Evolutionary conservation across 2,113 vertebrate species (phyloP).

Genomic region (Thinocorus orbignyianus): DNA sequence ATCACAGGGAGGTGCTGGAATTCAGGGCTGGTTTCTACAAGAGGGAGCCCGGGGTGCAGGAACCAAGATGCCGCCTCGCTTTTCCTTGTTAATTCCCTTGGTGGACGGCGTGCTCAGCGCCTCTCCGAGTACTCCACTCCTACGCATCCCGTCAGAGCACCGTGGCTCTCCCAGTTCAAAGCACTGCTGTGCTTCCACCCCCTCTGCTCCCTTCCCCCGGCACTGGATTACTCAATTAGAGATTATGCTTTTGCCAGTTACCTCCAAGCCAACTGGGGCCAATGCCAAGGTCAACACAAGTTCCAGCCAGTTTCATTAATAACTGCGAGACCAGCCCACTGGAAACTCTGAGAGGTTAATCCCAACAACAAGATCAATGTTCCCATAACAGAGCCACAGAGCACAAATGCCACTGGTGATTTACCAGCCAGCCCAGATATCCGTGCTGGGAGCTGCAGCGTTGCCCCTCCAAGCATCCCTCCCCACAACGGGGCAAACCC

Average conservation of each 20-base stretch:
- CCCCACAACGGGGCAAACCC: fast-evolving
- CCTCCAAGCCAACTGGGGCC: constrained; percentile 70
- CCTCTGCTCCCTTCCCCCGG: constrained; percentile 10
- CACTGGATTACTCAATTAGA: constrained; percentile 57
- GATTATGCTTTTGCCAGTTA: constrained; percentile 59
- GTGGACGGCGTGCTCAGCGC: not conserved
- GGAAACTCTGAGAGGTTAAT: constrained; percentile 73
- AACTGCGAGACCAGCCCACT: constrained; percentile 64
- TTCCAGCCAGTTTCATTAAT: constrained; percentile 71
- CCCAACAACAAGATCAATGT: constrained; percentile 70
- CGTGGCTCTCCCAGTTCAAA: not conserved
- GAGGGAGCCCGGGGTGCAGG: not conserved
- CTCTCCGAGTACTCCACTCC: not conserved
- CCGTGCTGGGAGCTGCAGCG: not conserved
- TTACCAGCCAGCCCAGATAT: not conserved
- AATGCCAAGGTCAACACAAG: constrained; percentile 70
- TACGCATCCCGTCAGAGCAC: not conserved
- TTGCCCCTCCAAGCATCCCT: not conserved
- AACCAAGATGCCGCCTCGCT: not conserved
- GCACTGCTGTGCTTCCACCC: not conserved
- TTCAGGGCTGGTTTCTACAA: not conserved
- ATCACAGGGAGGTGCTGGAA: not conserved
- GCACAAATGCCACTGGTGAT: not conserved
- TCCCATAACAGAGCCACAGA: constrained; percentile 53
- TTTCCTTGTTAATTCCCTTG: not conserved